Conservation (phyloP, 2,797 vertebrate genomes). For the Myotis findleyi region DNA sequence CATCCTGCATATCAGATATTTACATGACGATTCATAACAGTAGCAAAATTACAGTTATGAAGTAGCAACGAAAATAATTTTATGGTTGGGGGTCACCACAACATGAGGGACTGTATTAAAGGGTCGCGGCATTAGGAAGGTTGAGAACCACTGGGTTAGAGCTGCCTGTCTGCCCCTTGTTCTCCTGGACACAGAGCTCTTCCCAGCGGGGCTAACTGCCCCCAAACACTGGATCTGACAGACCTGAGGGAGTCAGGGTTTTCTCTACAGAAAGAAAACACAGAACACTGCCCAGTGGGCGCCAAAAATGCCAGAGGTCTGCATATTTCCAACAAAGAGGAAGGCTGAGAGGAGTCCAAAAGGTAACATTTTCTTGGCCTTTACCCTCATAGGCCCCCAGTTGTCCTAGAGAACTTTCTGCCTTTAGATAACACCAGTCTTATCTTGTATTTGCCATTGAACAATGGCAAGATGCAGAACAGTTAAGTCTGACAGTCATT, state of each 20-base stretch:
- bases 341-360: neutral
- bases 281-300: neutral
- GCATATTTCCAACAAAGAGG: neutral
- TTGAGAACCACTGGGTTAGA: no score
- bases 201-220: neutral
- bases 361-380: neutral
- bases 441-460: neutral
- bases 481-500: neutral
- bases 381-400: neutral
- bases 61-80: no score
- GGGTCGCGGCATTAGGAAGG: no score
- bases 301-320: neutral
- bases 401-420: slow-evolving; percentile 1
- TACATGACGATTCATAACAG: no score
- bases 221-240: neutral
- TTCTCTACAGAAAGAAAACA: neutral
- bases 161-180: neutral
- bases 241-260: neutral
- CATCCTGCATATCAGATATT: no score
- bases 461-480: no score
- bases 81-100: no score
- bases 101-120: no score
- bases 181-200: neutral
- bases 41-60: no score
- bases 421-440: neutral